These are phyloP conservation scores for Lerema accius DNA, from an alignment of 1,140 invertebrate species.

Conservation along the genomic window DNA sequence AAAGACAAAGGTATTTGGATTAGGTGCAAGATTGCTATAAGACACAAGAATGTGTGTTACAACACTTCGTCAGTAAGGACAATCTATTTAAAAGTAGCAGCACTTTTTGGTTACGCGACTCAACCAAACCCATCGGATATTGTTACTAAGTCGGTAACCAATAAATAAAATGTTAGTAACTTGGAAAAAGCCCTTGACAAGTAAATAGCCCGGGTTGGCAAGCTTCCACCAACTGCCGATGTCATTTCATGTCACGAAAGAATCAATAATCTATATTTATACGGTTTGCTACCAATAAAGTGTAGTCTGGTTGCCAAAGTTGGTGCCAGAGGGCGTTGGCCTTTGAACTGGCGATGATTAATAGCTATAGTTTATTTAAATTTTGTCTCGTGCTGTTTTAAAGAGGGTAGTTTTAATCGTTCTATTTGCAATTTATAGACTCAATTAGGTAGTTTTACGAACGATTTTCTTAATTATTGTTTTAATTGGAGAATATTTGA, in stretches of 20 bases:
- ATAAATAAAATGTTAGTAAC: conserved; percentile 1
- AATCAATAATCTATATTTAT: conserved; percentile 20
- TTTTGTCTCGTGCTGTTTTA: no score
- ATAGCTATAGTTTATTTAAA: neutral
- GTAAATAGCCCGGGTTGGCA: conserved; percentile 7
- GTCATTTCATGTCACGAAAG: conserved; percentile 13
- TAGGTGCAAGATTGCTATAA: no score
- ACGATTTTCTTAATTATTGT: no score
- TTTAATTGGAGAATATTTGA: no score
- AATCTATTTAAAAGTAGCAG: no score
- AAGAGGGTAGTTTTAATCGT: no score
- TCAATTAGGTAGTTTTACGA: no score
- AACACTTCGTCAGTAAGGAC: no score
- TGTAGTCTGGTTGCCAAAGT: conserved; percentile 4
- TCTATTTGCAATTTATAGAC: no score
- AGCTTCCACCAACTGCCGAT: conserved; percentile 7
- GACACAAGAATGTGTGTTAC: no score
- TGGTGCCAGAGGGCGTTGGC: neutral
- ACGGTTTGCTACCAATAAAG: conserved; percentile 7
- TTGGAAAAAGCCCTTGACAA: neutral
- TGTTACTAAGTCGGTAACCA: conserved; percentile 7
- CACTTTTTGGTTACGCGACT: neutral
- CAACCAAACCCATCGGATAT: no score
- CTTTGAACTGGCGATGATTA: neutral
- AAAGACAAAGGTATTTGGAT: no score